phyloP scores from a whole-genome alignment of 2,888 invertebrate species.

The Alsophila aescularia region DNA sequence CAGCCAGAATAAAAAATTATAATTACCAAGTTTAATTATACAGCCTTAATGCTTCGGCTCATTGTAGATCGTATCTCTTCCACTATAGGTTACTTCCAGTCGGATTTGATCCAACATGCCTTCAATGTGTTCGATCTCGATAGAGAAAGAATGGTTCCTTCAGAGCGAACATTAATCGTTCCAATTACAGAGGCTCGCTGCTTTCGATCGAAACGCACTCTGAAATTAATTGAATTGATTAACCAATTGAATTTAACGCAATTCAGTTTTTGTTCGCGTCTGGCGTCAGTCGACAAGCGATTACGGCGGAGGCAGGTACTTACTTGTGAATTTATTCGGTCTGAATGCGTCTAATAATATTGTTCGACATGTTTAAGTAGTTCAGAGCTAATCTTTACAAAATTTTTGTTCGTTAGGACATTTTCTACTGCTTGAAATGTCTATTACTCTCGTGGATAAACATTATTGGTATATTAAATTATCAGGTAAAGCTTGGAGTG shows the following conservation, averaged over 20 bases:
- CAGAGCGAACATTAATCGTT: constrained; percentile 67
- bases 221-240: constrained; percentile 80
- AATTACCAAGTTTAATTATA: constrained; percentile 30
- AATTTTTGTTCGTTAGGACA: not conserved
- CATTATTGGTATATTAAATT: no score
- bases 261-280: constrained; percentile 64
- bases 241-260: constrained; percentile 75
- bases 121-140: constrained; percentile 64
- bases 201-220: constrained; percentile 57
- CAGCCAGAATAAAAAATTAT: constrained; percentile 19
- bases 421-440: not conserved
- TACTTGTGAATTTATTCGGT: constrained; percentile 22
- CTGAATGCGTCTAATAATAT: constrained; percentile 20
- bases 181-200: constrained; percentile 66
- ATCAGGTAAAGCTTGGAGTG: no score
- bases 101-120: constrained; percentile 63
- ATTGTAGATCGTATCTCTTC: constrained; percentile 55
- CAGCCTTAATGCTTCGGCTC: constrained; percentile 23
- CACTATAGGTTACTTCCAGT: constrained; percentile 54
- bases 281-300: constrained; percentile 41
- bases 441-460: no score
- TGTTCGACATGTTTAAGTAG: constrained; percentile 1
- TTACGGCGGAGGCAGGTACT: constrained; percentile 29
- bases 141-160: constrained; percentile 71
- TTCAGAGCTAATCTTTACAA: constrained; percentile 6